These are phyloP conservation scores for Leptopilina boulardi DNA, from an alignment of 1,140 invertebrate species.

Conservation along the genomic window DNA sequence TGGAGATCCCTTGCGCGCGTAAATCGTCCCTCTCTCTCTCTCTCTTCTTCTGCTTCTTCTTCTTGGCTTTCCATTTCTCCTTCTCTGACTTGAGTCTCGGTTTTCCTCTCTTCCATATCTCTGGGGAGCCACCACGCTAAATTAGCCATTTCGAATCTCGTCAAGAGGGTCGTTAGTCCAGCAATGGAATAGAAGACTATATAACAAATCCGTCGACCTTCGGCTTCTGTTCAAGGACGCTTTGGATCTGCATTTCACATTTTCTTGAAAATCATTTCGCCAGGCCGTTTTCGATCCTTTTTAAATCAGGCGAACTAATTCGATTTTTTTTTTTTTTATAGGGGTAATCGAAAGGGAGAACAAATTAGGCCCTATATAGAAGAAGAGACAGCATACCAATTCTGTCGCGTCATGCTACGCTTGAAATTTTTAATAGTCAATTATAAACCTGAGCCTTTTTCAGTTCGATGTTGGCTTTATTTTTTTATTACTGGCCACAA, in stretches of 20 bases:
- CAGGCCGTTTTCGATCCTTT: conserved; percentile 47
- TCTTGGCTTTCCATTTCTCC: conserved; percentile 37
- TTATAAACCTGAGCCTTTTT: background rate
- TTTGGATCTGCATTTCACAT: conserved; percentile 16
- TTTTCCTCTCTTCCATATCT: conserved; percentile 58
- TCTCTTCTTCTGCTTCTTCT: conserved; percentile 44
- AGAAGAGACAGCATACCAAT: background rate
- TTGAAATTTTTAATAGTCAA: conserved; percentile 20
- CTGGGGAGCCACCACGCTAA: conserved; percentile 69
- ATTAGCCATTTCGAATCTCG: conserved; percentile 76
- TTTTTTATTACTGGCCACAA: conserved; percentile 11
- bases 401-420: background rate
- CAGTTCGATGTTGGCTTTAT: background rate
- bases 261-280: conserved; percentile 52
- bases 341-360: conserved; percentile 2
- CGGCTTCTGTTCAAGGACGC: conserved; percentile 19
- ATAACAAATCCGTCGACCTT: background rate
- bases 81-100: conserved; percentile 50
- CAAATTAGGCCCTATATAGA: background rate
- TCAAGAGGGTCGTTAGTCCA: conserved; percentile 62
- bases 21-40: conserved; percentile 55
- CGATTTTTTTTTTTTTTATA: conserved; percentile 53
- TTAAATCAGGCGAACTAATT: conserved; percentile 63
- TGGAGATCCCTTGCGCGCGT: conserved; percentile 55
- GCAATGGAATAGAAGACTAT: conserved; percentile 12